These are phyloP conservation scores for Melangyna quadrimaculata DNA, from an alignment of 2,888 invertebrate genomes.

Conservation along the genomic window DNA sequence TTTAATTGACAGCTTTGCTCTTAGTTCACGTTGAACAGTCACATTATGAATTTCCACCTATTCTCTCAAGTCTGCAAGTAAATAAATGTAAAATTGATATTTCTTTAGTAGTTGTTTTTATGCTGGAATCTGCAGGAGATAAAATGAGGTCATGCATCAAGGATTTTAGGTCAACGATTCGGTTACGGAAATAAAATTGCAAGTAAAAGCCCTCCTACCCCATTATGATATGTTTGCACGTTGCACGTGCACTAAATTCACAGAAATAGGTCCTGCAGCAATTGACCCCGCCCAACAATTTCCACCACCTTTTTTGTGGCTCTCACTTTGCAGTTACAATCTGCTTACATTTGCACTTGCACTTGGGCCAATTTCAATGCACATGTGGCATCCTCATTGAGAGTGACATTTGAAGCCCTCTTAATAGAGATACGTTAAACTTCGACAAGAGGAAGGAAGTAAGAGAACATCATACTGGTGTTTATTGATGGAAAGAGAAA, in stretches of 20 bases:
- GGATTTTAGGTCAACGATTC: constrained; percentile 72
- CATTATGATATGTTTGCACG: not conserved
- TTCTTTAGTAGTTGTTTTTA: constrained; percentile 3
- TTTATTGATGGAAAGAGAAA: not conserved
- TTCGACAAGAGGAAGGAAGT: not conserved
- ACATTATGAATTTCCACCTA: constrained; percentile 50
- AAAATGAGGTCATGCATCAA: constrained; percentile 62
- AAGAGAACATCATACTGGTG: not conserved
- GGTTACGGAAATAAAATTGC: constrained; percentile 37
- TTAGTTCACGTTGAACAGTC: constrained; percentile 26
- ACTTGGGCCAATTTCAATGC: constrained; percentile 71
- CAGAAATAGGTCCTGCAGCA: constrained; percentile 32
- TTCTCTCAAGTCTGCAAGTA: constrained; percentile 42
- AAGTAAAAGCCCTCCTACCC: constrained; percentile 20
- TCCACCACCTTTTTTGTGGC: not conserved
- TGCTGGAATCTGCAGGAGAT: not conserved
- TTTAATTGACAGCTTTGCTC: constrained; percentile 8
- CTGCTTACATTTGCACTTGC: constrained; percentile 66
- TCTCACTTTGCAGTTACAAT: not conserved
- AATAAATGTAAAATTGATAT: not conserved
- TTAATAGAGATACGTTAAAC: not conserved
- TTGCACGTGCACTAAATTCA: constrained; percentile 53
- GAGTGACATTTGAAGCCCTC: constrained; percentile 31
- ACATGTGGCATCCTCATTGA: constrained; percentile 34
- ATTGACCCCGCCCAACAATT: not conserved